phyloP scores from a whole-genome alignment of 2,888 invertebrate genomes.

The Ceramica pisi region DNA sequence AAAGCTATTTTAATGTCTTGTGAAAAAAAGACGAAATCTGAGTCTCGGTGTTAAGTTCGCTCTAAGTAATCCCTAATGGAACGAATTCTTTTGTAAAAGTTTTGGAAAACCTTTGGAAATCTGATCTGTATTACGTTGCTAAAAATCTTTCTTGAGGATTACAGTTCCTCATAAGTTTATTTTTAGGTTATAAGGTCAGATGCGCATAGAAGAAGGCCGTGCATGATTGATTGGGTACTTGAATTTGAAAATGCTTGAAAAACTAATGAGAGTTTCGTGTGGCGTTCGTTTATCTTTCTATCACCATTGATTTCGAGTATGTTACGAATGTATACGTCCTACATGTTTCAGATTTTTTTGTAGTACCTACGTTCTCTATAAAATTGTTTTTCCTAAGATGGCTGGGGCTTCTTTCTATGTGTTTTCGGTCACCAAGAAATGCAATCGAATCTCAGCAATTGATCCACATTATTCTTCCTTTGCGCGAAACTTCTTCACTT shows the following conservation, averaged over 20 bases:
- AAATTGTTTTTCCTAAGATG: too few species aligned
- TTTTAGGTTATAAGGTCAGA: slow-evolving; percentile 21
- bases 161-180: neutral
- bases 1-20: slow-evolving; percentile 43
- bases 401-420: too few species aligned
- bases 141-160: slow-evolving; percentile 13
- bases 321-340: neutral
- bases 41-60: slow-evolving; percentile 47
- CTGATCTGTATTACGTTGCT: slow-evolving; percentile 37
- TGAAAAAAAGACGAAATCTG: slow-evolving; percentile 40
- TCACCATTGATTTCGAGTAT: neutral
- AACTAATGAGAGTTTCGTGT: neutral
- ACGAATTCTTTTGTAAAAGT: slow-evolving; percentile 51
- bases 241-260: slow-evolving; percentile 4
- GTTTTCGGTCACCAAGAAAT: too few species aligned
- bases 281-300: neutral
- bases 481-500: too few species aligned
- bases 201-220: slow-evolving; percentile 6
- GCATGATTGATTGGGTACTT: slow-evolving; percentile 25
- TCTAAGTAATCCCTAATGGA: slow-evolving; percentile 52
- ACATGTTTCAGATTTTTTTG: neutral
- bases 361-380: too few species aligned
- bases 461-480: too few species aligned
- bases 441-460: too few species aligned
- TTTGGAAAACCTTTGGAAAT: slow-evolving; percentile 33